A percentile compares a stretch with the other conserved stretches of the same genome.
phyloP scores from a whole-genome alignment of 2,113 vertebrate genomes.

The Odocoileus hemionus region DNA sequence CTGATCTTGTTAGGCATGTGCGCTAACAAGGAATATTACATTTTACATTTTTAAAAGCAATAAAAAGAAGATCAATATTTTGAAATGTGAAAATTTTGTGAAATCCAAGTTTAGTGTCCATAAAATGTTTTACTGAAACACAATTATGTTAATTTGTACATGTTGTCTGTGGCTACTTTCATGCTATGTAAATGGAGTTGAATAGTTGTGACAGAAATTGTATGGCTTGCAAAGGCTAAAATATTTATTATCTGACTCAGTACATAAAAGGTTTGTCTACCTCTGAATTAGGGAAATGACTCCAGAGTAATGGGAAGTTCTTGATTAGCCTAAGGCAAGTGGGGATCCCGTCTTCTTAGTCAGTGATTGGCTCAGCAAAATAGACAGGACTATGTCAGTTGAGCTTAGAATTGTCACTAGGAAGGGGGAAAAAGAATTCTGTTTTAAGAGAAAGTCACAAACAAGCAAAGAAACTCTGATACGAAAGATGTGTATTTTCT shows the following conservation, averaged over 20 bases:
- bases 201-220: background rate
- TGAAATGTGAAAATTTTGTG: background rate
- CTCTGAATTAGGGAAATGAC: background rate
- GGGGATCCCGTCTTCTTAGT: background rate
- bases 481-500: background rate
- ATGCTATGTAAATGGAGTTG: background rate
- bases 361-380: background rate
- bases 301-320: background rate
- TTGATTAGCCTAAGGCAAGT: background rate
- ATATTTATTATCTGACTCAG: background rate
- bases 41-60: constrained; percentile 21
- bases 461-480: background rate
- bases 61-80: background rate
- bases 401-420: background rate
- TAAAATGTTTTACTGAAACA: background rate
- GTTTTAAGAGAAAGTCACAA: background rate
- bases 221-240: background rate
- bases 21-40: background rate
- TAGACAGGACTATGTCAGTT: background rate
- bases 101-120: background rate
- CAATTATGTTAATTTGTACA: background rate
- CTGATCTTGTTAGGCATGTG: background rate
- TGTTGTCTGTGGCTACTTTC: constrained; percentile 6
- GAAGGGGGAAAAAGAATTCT: background rate
- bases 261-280: background rate